phyloP scores from a whole-genome alignment of 2,797 vertebrate species.

The Platalea minor region DNA sequence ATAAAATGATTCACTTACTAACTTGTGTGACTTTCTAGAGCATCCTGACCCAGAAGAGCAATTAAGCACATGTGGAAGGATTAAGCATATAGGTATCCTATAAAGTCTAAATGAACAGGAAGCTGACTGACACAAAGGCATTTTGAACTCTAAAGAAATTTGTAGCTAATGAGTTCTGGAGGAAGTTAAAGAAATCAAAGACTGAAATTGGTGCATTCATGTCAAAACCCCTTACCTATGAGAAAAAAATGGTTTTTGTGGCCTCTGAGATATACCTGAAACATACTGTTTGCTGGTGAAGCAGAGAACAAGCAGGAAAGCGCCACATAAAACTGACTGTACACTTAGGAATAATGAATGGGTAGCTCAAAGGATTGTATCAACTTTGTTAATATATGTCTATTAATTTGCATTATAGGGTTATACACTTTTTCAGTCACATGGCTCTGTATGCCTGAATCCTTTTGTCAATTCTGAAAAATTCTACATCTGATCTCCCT shows the following conservation, averaged over 20 bases:
- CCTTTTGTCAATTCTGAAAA: neutral
- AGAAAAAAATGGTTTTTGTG: neutral
- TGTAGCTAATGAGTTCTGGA: neutral
- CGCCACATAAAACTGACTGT: neutral
- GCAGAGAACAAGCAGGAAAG: neutral
- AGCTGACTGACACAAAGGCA: neutral
- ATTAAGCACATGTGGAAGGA: neutral
- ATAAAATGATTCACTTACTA: neutral
- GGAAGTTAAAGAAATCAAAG: neutral
- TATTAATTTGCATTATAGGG: neutral
- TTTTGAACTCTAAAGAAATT: neutral
- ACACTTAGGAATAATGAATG: neutral
- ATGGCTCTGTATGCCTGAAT: neutral
- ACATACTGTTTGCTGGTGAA: neutral
- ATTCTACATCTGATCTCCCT: fast-evolving
- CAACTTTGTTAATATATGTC: neutral
- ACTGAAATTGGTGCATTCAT: neutral
- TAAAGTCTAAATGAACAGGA: neutral
- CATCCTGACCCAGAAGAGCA: neutral
- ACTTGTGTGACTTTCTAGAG: neutral
- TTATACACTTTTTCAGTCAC: neutral
- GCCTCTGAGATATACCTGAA: neutral
- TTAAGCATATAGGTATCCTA: neutral
- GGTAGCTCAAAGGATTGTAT: neutral
- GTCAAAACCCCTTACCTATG: neutral